Evolutionary conservation across 1,140 invertebrate genomes (phyloP), one percentile per base, ranked within the genome.

Genomic region (Ganaspis sp.): DNA sequence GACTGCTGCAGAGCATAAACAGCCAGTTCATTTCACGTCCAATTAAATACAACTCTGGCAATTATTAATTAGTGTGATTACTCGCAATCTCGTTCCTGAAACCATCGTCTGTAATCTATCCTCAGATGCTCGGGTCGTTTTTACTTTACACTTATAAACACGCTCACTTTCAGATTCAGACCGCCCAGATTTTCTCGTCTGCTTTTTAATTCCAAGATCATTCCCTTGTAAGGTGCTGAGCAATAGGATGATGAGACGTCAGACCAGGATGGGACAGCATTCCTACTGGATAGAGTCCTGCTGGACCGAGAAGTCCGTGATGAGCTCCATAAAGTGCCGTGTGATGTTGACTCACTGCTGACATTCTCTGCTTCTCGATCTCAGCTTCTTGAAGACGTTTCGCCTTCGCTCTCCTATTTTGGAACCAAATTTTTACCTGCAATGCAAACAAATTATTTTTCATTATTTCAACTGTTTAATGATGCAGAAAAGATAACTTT

Each of bases 401-500:
- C 81, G 96, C 96, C 91, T 99, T 99, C 70, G 98, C 98, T 53
- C 98, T 92, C 8, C 98, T 93, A 90, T 99, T 99, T 94, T 99
- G 98, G 90, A 99, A 99, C 98, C 98, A 99, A 84, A 98, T 99
- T 93, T 98, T 99, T 72, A 98, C 96, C 95, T 97, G 92, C 45
- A 92, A 93, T 79, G 82, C 42, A 40, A 42, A 73, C 21, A 40
- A 64, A 69, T 9, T 58, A 73, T 26, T 49, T 8, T 53, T 53
- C 23, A 11, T 53, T 37, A n/a, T 1, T 58, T 37, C 9, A n/a
- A 5, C 12, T 15, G 17, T 71, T 1, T 40, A 40, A 11, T 11
- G 9, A 4, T 11, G 1, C 9, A 40, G 38, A 40, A 40, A 9
- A 40, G 38, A 40, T 40, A 1, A 40, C 1, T 40, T 11, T 11